Base-by-base conservation (phyloP, 2,888 invertebrate species). In the Ectemnius cavifrons region DNA sequence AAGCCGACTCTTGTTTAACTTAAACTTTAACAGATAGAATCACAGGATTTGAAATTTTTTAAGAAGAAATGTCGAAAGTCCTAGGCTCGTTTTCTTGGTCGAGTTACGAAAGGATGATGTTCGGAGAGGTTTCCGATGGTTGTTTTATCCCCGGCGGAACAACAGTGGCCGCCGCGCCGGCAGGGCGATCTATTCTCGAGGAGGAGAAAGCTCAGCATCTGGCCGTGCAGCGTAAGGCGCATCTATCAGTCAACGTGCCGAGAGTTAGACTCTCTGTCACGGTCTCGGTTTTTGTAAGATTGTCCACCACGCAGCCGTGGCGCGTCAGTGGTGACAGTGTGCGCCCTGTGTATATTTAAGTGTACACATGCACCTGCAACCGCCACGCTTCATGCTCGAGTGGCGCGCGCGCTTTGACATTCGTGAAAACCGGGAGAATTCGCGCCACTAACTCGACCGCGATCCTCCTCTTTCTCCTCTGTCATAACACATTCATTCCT, bases 231-330 rank as follows among this genome's bases (percentile, higher is more conserved):
- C 57, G 57, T 57, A 65, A 65, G 57, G 59, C 59, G 27, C 59
- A 66, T 58, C 20, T 59, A 20, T 58, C 66, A 58, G 59, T 66
- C 66, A 66, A 45, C 66, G 59, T 58, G 27, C 37, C 37, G 37
- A 37, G 58, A 58, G 58, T 58, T 66, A 66, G 58, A 66, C 59
- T 65, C 66, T 13, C 66, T 66, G 66, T 66, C 66, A 66, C 27
- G 14, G 6, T 45, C 20, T n/a, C 58, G 66, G 20, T 58, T 66
- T 14, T 47, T 66, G 57, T 46, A 46, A 46, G 47, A 66, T 37
- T 59, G 20, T 46, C 46, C 47, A 58, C 20, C 16, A 14, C 16
- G 37, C 37, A 37, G 37, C 37, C 37, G 37, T 37, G 37, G 37
- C 37, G 37, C 37, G 37, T 37, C 37, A 37, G 1, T 37, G 52